These are phyloP conservation scores for Calcarius ornatus DNA, from an alignment of 2,113 vertebrate species.

Conservation along the genomic window DNA sequence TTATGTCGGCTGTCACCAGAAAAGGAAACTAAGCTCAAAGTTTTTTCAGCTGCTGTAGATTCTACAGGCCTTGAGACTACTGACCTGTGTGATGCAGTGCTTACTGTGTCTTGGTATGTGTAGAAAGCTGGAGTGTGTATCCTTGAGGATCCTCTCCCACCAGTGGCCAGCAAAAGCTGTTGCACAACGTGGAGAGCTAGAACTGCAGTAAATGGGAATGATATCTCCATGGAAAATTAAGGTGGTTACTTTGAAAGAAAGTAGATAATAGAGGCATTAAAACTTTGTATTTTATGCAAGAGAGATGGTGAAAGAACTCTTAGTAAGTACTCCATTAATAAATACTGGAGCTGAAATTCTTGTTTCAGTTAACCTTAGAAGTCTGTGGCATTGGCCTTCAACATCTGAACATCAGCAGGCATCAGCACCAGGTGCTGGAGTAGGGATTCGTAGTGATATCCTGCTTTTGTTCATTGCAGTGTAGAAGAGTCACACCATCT, in stretches of 20 bases:
- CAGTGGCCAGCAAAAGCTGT: neutral
- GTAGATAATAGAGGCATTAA: neutral
- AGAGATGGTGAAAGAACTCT: neutral
- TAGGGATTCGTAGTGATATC: neutral
- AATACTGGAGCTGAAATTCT: neutral
- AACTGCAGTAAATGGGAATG: neutral
- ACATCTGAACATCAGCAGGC: neutral
- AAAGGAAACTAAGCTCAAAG: neutral
- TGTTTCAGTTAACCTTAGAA: neutral
- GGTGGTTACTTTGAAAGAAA: neutral
- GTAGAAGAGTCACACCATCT: neutral
- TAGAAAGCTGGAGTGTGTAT: neutral
- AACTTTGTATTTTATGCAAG: neutral
- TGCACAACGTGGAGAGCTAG: neutral
- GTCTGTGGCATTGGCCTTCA: neutral
- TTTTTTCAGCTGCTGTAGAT: neutral
- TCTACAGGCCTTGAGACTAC: neutral
- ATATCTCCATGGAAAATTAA: neutral
- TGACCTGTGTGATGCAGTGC: neutral
- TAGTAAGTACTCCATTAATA: neutral
- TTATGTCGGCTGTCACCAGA: neutral
- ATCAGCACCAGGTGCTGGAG: neutral
- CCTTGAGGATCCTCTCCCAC: neutral
- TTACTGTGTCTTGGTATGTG: neutral
- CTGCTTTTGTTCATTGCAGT: neutral